Percentiles rank a stretch among this genome's conserved stretches.
Conservation (phyloP, 1,140 invertebrate genomes). For the Hylaeus volcanicus region DNA sequence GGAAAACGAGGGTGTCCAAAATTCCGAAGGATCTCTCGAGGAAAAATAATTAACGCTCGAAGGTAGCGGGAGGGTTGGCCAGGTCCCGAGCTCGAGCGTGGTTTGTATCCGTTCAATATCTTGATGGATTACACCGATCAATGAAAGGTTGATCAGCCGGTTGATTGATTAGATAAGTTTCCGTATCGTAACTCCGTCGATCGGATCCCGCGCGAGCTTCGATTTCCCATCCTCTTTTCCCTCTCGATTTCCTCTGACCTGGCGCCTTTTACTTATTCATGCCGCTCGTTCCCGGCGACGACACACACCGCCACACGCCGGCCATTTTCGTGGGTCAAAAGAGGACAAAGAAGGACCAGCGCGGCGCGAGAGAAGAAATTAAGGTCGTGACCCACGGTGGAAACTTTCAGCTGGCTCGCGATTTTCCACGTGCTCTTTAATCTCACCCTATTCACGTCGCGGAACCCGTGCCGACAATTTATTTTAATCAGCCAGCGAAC, state of each 20-base stretch:
- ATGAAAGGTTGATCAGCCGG: slow-evolving; percentile 59
- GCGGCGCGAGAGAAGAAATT: slow-evolving; percentile 36
- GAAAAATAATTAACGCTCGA: slow-evolving; percentile 41
- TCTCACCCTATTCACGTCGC: slow-evolving; percentile 21
- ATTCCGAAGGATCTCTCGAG: not conserved
- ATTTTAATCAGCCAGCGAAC: slow-evolving; percentile 21
- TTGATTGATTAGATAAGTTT: slow-evolving; percentile 71
- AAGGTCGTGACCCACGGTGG: slow-evolving; percentile 47
- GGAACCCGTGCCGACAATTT: slow-evolving; percentile 1
- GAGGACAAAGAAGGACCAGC: slow-evolving; percentile 24
- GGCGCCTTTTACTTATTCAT: slow-evolving; percentile 55
- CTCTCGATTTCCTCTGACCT: not conserved
- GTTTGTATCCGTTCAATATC: slow-evolving; percentile 51
- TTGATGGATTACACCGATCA: slow-evolving; percentile 60
- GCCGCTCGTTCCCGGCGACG: slow-evolving; percentile 14
- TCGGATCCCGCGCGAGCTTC: not conserved
- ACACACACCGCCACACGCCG: slow-evolving; percentile 14
- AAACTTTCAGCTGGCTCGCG: slow-evolving; percentile 49
- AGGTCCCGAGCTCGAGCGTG: not conserved
- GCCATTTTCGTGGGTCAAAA: slow-evolving; percentile 54
- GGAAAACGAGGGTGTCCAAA: not conserved
- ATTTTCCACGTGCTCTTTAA: slow-evolving; percentile 33
- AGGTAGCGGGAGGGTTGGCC: slow-evolving; percentile 20
- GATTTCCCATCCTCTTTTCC: not conserved
- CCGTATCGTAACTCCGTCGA: slow-evolving; percentile 6